phyloP scores from a whole-genome alignment of 2,797 vertebrate genomes.

The Coluber constrictor region DNA sequence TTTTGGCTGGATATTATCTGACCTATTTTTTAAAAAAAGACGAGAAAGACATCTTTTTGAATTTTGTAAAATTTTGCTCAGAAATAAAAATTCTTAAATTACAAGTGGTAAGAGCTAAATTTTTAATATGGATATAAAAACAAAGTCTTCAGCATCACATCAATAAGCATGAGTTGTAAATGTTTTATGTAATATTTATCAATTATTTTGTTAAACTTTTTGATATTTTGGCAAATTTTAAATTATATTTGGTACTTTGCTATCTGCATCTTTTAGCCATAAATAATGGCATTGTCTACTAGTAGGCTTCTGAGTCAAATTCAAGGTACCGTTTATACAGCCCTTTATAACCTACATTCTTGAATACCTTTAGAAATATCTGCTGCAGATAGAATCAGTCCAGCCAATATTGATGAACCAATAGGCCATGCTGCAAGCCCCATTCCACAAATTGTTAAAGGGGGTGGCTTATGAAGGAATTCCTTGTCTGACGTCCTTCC shows the following conservation, averaged over 20 bases:
- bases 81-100: neutral
- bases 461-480: neutral
- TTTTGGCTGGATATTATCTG: neutral
- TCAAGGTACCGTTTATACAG: neutral
- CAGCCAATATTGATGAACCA: neutral
- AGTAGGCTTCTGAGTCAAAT: neutral
- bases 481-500: neutral
- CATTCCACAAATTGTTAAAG: neutral
- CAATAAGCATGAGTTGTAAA: neutral
- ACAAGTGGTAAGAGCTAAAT: neutral
- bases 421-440: neutral
- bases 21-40: neutral
- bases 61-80: neutral
- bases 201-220: neutral
- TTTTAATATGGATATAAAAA: neutral
- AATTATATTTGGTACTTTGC: neutral
- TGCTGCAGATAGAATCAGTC: neutral
- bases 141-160: neutral
- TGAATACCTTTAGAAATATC: neutral
- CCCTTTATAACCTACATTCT: neutral
- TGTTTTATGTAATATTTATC: neutral
- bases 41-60: neutral
- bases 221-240: neutral
- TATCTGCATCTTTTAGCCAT: neutral
- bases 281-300: neutral